These are phyloP conservation scores for Microcebus jonahi DNA, from an alignment of 2,113 vertebrate genomes.

Conservation along the genomic window DNA sequence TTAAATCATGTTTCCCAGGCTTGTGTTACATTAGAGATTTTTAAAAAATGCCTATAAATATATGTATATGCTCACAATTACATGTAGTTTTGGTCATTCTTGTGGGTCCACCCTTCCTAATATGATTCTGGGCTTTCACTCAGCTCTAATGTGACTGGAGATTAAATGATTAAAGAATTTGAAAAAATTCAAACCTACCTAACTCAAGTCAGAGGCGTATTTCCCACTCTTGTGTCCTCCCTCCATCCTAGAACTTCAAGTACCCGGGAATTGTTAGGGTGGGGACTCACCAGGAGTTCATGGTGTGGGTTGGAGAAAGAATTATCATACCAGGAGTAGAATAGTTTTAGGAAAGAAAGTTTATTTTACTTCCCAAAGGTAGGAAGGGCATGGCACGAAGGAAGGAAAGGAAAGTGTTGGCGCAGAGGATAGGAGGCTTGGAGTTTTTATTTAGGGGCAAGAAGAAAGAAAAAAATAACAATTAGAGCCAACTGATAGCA, in stretches of 20 bases:
- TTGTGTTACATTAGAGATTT: constrained; percentile 33
- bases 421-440: too few species aligned
- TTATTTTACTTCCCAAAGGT: too few species aligned
- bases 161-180: constrained; percentile 41
- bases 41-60: not conserved
- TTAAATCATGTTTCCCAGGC: constrained; percentile 21
- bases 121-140: constrained; percentile 24
- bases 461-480: too few species aligned
- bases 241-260: not conserved
- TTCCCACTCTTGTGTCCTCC: not conserved
- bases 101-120: constrained; percentile 16
- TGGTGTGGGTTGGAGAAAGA: too few species aligned
- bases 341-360: too few species aligned
- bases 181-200: not conserved
- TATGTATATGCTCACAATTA: not conserved
- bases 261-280: not conserved
- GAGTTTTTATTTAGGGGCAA: too few species aligned
- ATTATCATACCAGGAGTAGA: too few species aligned
- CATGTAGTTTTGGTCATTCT: constrained; percentile 21
- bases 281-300: too few species aligned
- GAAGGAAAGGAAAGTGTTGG: too few species aligned
- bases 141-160: constrained; percentile 8
- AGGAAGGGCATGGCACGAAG: too few species aligned
- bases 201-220: not conserved
- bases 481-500: too few species aligned